phyloP scores from a whole-genome alignment of 1,140 invertebrate species.

The Conus betulinus region DNA sequence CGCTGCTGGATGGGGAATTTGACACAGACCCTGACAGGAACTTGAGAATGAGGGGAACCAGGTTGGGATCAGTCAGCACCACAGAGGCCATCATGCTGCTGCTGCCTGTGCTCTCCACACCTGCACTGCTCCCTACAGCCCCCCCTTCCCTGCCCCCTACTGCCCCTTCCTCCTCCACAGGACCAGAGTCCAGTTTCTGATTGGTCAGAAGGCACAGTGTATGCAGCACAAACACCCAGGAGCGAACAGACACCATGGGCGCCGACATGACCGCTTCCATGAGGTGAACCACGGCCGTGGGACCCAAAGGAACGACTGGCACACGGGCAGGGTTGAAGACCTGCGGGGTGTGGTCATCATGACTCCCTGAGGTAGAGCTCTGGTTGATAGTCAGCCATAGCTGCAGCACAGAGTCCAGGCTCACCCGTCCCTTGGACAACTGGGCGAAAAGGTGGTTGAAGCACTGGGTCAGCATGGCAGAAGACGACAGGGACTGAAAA shows the following conservation, averaged over 20 bases:
- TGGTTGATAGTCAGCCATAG: conserved; percentile 89
- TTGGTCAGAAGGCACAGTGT: conserved; percentile 77
- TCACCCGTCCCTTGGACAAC: conserved; percentile 78
- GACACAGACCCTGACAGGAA: conserved; percentile 82
- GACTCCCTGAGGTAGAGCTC: conserved; percentile 48
- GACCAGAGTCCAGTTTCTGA: conserved; percentile 51
- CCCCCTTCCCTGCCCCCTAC: neutral
- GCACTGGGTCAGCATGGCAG: conserved; percentile 82
- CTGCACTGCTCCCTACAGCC: neutral
- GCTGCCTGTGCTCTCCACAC: conserved; percentile 48
- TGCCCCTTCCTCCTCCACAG: conserved; percentile 27
- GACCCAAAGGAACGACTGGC: conserved; percentile 84
- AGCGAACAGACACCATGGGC: conserved; percentile 82
- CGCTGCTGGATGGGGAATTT: conserved; percentile 58
- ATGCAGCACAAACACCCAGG: conserved; percentile 85
- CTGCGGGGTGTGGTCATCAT: conserved; percentile 47
- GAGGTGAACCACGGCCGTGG: conserved; percentile 83
- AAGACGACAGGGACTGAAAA: conserved; percentile 63
- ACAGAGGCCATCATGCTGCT: conserved; percentile 76
- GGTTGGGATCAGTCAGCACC: conserved; percentile 83
- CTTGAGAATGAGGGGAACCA: conserved; percentile 84
- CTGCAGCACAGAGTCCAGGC: conserved; percentile 87
- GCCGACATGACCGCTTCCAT: conserved; percentile 82
- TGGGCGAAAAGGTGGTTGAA: conserved; percentile 84
- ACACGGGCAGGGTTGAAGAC: conserved; percentile 78